These are phyloP conservation scores for Eudemis profundana DNA, from an alignment of 2,888 invertebrate genomes.

Conservation along the genomic window DNA sequence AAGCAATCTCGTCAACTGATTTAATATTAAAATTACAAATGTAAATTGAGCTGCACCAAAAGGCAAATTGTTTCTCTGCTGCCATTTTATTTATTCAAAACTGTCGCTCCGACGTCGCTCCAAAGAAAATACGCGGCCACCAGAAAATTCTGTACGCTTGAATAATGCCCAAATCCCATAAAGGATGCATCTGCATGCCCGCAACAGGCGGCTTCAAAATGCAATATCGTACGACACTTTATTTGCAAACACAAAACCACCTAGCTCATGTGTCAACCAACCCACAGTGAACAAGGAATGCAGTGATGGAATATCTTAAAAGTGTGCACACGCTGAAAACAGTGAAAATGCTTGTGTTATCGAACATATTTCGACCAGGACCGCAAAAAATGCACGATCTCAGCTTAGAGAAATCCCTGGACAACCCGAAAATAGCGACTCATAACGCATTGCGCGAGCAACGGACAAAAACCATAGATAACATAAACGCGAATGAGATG, in stretches of 20 bases:
- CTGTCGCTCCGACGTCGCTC: slow-evolving; percentile 57
- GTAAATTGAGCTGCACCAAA: slow-evolving; percentile 48
- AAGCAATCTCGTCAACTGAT: slow-evolving; percentile 29
- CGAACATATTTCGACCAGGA: slow-evolving; percentile 78
- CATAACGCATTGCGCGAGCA: slow-evolving; percentile 73
- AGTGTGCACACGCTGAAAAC: slow-evolving; percentile 76
- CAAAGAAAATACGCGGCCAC: slow-evolving; percentile 63
- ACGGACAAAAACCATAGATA: slow-evolving; percentile 72
- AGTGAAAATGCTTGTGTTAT: slow-evolving; percentile 82
- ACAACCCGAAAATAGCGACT: slow-evolving; percentile 61
- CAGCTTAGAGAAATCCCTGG: slow-evolving; percentile 49
- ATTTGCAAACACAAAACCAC: slow-evolving; percentile 70
- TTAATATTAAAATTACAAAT: slow-evolving; percentile 45
- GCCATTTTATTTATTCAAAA: slow-evolving; percentile 70
- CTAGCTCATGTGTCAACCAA: slow-evolving; percentile 54
- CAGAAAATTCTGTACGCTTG: slow-evolving; percentile 72
- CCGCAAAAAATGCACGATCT: slow-evolving; percentile 68
- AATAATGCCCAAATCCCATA: slow-evolving; percentile 70
- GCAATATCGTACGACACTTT: slow-evolving; percentile 47
- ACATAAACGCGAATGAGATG: slow-evolving; percentile 61
- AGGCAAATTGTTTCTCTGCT: slow-evolving; percentile 59
- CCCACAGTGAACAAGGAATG: slow-evolving; percentile 75
- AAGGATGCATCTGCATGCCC: slow-evolving; percentile 72
- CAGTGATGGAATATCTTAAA: slow-evolving; percentile 83
- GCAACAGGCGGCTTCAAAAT: slow-evolving; percentile 59